phyloP scores from a whole-genome alignment of 1,140 invertebrate genomes.

The Pteromalus puparum region DNA sequence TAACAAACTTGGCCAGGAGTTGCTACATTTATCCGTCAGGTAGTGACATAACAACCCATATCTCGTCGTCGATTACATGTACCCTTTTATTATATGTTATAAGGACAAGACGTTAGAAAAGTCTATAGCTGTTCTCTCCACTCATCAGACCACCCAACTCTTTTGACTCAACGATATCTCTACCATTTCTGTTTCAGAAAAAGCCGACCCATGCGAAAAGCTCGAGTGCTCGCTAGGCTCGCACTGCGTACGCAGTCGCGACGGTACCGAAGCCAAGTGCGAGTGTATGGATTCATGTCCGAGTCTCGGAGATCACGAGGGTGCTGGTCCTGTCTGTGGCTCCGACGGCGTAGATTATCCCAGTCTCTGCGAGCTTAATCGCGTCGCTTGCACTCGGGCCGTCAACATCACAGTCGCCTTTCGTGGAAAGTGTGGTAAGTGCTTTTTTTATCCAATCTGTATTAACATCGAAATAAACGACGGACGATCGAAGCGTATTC shows the following conservation, averaged over 20 bases:
- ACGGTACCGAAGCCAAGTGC: slow-evolving; percentile 84
- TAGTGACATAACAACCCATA: slow-evolving; percentile 41
- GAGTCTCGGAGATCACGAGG: slow-evolving; percentile 87
- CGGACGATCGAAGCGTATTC: no score
- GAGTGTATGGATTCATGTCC: slow-evolving; percentile 86
- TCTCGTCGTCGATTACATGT: not conserved
- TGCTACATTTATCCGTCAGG: slow-evolving; percentile 73
- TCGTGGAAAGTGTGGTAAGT: slow-evolving; percentile 92
- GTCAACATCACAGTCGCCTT: slow-evolving; percentile 90
- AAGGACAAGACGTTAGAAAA: not conserved
- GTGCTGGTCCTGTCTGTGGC: slow-evolving; percentile 84
- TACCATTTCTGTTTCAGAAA: slow-evolving; percentile 78
- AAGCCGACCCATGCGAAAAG: slow-evolving; percentile 85
- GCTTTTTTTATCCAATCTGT: not conserved
- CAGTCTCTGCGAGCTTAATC: slow-evolving; percentile 88
- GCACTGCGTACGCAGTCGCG: slow-evolving; percentile 84
- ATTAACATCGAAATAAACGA: not conserved
- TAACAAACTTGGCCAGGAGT: slow-evolving; percentile 56
- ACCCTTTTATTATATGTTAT: not conserved
- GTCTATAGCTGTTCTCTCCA: not conserved
- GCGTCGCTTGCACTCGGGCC: slow-evolving; percentile 83
- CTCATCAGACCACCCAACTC: not conserved
- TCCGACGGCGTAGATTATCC: slow-evolving; percentile 84
- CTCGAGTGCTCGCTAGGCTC: slow-evolving; percentile 85
- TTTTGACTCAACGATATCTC: not conserved